Conservation (phyloP, 2,888 invertebrate species). For the Cynaeus angustus region DNA sequence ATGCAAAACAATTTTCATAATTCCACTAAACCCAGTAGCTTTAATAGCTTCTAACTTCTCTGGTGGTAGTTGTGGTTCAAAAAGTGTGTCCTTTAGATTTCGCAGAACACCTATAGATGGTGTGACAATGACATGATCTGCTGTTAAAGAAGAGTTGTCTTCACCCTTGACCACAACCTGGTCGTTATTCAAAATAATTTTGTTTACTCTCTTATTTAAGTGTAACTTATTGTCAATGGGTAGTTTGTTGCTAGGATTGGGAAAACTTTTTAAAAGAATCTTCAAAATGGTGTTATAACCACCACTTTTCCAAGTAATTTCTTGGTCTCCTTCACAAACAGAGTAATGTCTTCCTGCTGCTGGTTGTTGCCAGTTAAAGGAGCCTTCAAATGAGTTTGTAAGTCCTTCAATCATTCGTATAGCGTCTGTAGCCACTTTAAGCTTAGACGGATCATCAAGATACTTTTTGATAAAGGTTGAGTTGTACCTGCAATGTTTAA, state of each 20-base stretch:
- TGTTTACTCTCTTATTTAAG: conserved; percentile 12
- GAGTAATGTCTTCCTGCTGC: too few species aligned
- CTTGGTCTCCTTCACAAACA: conserved; percentile 11
- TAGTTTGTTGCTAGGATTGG: conserved; percentile 18
- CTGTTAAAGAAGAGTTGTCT: conserved; percentile 73
- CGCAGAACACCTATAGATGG: conserved; percentile 81
- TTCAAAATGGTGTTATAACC: conserved; percentile 23
- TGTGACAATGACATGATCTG: conserved; percentile 79
- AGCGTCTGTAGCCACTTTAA: conserved; percentile 49
- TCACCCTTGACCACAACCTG: conserved; percentile 16
- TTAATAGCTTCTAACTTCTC: conserved; percentile 74
- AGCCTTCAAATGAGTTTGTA: conserved; percentile 14
- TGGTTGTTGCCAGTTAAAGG: conserved; percentile 1
- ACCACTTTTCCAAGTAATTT: conserved; percentile 6
- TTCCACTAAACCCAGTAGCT: conserved; percentile 76
- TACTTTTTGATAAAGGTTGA: conserved; percentile 48
- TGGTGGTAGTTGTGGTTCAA: conserved; percentile 73
- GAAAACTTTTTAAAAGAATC: conserved; percentile 23
- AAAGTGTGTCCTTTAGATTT: conserved; percentile 72
- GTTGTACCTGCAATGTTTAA: conserved; percentile 52
- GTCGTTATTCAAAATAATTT: conserved; percentile 8
- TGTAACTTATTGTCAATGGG: conserved; percentile 29
- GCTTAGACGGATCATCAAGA: conserved; percentile 36
- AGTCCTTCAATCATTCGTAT: neutral
- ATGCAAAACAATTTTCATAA: conserved; percentile 77